phyloP scores from a whole-genome alignment of 2,113 vertebrate genomes.

The Gambusia affinis region DNA sequence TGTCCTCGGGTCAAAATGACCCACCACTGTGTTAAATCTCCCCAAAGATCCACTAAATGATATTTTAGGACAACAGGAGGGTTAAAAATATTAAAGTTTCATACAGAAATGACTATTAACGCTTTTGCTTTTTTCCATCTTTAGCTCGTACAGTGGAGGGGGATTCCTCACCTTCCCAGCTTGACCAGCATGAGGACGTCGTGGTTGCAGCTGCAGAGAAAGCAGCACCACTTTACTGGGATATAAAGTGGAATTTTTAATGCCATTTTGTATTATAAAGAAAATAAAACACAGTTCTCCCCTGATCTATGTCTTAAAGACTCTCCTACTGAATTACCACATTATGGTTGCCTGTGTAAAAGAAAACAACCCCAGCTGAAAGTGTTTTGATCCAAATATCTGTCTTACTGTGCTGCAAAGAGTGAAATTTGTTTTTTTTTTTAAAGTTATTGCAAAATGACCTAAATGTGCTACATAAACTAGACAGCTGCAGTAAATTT shows the following conservation, averaged over 20 bases:
- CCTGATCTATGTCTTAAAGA: constrained; percentile 8
- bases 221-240: constrained; percentile 50
- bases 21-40: too few relatives aligned
- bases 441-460: background rate
- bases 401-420: background rate
- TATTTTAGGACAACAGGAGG: too few relatives aligned
- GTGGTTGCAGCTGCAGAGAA: constrained; percentile 42
- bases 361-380: background rate
- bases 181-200: constrained; percentile 33
- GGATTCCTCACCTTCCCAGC: constrained; percentile 21
- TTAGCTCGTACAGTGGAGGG: constrained; percentile 30
- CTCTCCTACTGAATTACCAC: background rate
- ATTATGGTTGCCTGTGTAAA: background rate
- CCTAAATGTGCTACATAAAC: background rate
- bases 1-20: too few relatives aligned
- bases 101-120: too few relatives aligned
- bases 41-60: too few relatives aligned
- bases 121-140: background rate
- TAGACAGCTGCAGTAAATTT: background rate
- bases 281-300: constrained; percentile 1
- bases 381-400: constrained; percentile 4
- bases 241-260: constrained; percentile 70
- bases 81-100: too few relatives aligned
- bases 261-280: constrained; percentile 15
- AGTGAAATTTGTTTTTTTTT: background rate